Evolutionary conservation across 2,797 vertebrate species (phyloP).

Genomic region (Eupleurogrammus muticus): DNA sequence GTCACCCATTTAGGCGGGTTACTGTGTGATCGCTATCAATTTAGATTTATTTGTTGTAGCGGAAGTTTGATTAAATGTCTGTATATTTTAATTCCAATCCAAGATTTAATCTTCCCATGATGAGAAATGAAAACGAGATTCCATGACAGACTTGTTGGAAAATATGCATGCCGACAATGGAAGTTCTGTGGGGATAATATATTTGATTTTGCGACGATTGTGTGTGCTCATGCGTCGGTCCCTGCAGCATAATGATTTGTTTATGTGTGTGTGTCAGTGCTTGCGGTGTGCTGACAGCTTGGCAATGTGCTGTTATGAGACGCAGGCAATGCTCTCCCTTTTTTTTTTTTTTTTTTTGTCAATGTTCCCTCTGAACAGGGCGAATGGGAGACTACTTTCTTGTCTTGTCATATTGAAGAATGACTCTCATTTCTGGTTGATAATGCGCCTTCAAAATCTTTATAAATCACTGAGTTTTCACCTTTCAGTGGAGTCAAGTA

Average conservation of each 20-base stretch:
- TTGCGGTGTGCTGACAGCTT: conserved; percentile 38
- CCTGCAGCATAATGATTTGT: conserved; percentile 51
- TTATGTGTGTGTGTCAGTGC: conserved; percentile 33
- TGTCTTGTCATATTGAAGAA: conserved; percentile 70
- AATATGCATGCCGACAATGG: conserved; percentile 33
- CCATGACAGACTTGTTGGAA: conserved; percentile 33
- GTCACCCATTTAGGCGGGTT: conserved; percentile 29
- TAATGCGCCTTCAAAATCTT: conserved; percentile 56
- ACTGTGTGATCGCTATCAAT: conserved; percentile 43
- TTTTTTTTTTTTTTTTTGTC: conserved; percentile 45
- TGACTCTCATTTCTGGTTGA: conserved; percentile 60
- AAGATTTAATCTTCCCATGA: conserved; percentile 30
- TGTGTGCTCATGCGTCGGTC: conserved; percentile 29
- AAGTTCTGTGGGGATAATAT: conserved; percentile 32
- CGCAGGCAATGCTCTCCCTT: conserved; percentile 42
- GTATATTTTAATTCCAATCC: conserved; percentile 47
- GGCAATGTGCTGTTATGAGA: conserved; percentile 55
- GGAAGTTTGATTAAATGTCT: conserved; percentile 54
- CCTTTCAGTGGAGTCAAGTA: conserved; percentile 35
- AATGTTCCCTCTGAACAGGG: conserved; percentile 41
- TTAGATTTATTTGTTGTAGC: conserved; percentile 31
- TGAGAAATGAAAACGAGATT: conserved; percentile 35
- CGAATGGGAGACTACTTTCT: conserved; percentile 42
- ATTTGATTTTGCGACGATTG: conserved; percentile 22
- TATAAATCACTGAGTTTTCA: conserved; percentile 51